phyloP scores from a whole-genome alignment of 2,797 vertebrate genomes.

The Sus cebifrons region DNA sequence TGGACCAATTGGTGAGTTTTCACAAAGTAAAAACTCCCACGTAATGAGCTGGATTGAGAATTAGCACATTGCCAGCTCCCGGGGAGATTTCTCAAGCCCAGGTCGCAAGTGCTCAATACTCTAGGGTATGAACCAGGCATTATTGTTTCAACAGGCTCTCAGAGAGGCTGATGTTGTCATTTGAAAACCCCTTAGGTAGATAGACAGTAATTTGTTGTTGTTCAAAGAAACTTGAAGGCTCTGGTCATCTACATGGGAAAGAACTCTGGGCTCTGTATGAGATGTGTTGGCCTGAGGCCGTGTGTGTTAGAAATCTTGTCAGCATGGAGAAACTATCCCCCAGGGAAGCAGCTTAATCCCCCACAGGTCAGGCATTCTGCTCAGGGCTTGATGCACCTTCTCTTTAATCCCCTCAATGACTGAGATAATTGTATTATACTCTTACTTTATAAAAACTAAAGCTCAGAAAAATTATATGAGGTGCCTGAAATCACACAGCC shows the following conservation, averaged over 20 bases:
- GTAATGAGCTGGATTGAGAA: neutral
- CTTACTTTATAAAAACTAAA: neutral
- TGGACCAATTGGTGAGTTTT: neutral
- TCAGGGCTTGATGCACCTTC: rapidly evolving
- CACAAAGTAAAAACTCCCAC: neutral
- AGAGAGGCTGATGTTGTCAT: neutral
- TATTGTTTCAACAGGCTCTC: neutral
- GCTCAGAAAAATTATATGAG: neutral
- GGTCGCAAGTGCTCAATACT: too few species aligned
- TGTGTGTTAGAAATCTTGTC: neutral
- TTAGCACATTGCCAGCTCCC: neutral
- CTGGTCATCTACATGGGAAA: neutral
- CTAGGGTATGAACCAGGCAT: neutral
- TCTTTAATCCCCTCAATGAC: neutral
- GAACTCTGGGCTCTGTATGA: neutral
- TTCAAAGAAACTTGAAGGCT: neutral
- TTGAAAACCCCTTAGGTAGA: neutral
- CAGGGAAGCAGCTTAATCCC: neutral
- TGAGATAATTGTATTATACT: neutral
- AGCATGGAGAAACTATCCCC: neutral
- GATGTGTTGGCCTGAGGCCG: neutral
- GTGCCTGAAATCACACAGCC: neutral
- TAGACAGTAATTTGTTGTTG: neutral
- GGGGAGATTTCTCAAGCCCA: neutral
- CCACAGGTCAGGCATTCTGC: too few species aligned